phyloP scores from a whole-genome alignment of 2,797 vertebrate genomes.

The Gobio occitaniae region DNA sequence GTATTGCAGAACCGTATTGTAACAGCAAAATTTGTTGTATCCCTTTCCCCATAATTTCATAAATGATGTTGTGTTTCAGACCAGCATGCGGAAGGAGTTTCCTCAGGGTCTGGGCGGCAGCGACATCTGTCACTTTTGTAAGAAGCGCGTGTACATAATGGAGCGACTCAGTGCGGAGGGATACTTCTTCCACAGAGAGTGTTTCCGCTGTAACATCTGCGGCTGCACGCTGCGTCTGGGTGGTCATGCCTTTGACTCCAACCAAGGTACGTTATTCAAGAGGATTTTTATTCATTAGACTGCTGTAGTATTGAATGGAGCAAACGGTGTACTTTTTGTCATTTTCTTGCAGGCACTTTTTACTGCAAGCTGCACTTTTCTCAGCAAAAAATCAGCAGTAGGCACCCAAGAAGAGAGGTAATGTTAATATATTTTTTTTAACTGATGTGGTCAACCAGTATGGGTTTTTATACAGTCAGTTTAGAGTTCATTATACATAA shows the following conservation, averaged over 20 bases:
- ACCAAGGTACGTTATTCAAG: constrained; percentile 81
- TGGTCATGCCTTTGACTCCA: constrained; percentile 86
- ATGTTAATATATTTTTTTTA: background rate
- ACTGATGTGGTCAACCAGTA: background rate
- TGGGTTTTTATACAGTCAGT: background rate
- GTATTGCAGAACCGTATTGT: background rate
- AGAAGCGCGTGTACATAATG: constrained; percentile 94
- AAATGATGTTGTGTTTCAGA: constrained; percentile 72
- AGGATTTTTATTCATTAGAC: background rate
- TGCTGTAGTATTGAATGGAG: background rate
- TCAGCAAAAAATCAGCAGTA: constrained; percentile 80
- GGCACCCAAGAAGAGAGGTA: constrained; percentile 81
- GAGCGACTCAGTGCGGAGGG: constrained; percentile 93
- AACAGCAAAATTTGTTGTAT: background rate
- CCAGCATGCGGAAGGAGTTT: constrained; percentile 79
- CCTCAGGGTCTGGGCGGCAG: constrained; percentile 87
- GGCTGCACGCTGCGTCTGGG: constrained; percentile 87
- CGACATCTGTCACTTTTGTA: constrained; percentile 92
- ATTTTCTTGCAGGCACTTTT: constrained; percentile 84
- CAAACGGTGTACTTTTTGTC: background rate
- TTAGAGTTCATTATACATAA: background rate
- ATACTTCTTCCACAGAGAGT: constrained; percentile 94
- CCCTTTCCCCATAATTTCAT: background rate
- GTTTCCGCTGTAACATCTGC: constrained; percentile 92
- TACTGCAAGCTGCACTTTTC: constrained; percentile 94